Evolutionary conservation across 2,888 invertebrate species (phyloP).

Genomic region (Drosophila tanythrix): DNA sequence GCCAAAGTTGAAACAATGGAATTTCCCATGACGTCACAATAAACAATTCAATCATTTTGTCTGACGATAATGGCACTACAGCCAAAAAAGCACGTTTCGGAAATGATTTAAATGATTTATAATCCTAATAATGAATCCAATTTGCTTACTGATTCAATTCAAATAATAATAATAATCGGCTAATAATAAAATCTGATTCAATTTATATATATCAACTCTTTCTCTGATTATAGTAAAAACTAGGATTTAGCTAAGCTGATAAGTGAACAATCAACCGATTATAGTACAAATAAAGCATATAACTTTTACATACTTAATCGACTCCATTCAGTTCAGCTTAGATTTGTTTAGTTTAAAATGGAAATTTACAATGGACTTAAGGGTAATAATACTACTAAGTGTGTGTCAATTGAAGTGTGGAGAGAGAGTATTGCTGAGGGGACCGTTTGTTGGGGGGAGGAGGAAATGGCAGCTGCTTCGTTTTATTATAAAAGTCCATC

Average conservation of each 20-base stretch:
- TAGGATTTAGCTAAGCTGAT: background rate
- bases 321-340: background rate
- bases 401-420: background rate
- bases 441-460: background rate
- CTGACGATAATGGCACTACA: background rate
- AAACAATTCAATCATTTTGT: background rate
- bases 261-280: background rate
- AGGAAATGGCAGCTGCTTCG: background rate
- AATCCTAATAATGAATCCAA: background rate
- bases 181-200: too few species aligned
- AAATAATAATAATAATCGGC: background rate
- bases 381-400: background rate
- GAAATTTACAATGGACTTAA: background rate
- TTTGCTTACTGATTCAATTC: background rate
- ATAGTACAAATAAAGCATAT: background rate
- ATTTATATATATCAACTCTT: background rate
- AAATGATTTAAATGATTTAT: background rate
- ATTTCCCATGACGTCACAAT: conserved; percentile 43
- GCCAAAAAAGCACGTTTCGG: background rate
- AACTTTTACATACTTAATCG: background rate
- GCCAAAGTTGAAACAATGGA: conserved; percentile 48
- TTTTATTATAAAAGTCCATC: background rate
- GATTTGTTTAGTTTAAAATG: background rate
- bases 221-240: background rate
- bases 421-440: background rate